These are phyloP conservation scores for Cuculus canorus DNA, from an alignment of 2,797 vertebrate genomes.

Conservation along the genomic window DNA sequence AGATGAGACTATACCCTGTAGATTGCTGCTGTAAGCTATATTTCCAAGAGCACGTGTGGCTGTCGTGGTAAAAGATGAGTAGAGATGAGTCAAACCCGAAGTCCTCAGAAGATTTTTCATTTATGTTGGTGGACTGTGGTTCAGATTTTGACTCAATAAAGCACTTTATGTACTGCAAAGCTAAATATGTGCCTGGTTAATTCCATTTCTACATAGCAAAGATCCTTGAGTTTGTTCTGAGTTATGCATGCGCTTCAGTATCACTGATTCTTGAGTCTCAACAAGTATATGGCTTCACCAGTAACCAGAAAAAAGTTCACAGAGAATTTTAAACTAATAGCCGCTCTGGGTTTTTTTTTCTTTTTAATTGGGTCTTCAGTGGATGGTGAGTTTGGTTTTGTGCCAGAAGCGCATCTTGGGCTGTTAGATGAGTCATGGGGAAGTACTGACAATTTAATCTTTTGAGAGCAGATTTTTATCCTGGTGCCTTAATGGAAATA, in stretches of 20 bases:
- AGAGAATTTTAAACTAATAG: not conserved
- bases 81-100: not conserved
- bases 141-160: not conserved
- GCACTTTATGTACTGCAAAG: not conserved
- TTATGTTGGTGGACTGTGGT: not conserved
- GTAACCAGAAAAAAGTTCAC: not conserved
- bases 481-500: not conserved
- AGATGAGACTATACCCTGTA: not conserved
- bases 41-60: not conserved
- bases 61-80: not conserved
- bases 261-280: not conserved
- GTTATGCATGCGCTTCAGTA: not conserved
- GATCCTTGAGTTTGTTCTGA: not conserved
- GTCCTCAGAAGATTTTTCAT: not conserved
- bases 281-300: not conserved
- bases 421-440: conserved; percentile 1
- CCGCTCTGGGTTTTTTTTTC: not conserved
- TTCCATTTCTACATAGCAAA: not conserved
- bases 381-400: not conserved
- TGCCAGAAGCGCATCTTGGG: not conserved
- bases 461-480: not conserved
- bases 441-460: not conserved
- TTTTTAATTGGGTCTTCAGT: not conserved
- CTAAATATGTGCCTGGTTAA: not conserved
- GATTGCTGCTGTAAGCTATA: not conserved